These are phyloP conservation scores for Ammodytes marinus DNA, from an alignment of 2,113 vertebrate genomes.

Conservation along the genomic window DNA sequence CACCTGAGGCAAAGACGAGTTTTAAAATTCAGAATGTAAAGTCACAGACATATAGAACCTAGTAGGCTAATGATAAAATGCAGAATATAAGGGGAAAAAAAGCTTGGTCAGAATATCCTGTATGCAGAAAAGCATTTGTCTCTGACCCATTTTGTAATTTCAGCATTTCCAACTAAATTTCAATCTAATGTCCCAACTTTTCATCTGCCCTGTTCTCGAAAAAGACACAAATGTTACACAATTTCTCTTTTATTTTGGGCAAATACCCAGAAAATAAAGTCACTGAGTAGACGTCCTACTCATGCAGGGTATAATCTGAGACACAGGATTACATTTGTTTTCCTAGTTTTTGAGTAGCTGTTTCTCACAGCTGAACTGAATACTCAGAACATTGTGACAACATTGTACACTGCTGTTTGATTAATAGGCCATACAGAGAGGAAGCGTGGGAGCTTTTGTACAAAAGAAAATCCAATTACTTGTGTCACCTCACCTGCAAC, in stretches of 20 bases:
- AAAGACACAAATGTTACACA: background rate
- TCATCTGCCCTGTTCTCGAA: background rate
- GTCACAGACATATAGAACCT: constrained; percentile 32
- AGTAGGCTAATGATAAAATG: constrained; percentile 18
- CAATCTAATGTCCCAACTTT: background rate
- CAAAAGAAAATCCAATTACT: constrained; percentile 15
- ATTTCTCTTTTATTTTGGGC: constrained; percentile 10
- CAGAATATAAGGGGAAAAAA: constrained; percentile 17
- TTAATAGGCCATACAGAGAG: constrained; percentile 22
- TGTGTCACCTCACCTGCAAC: constrained; percentile 31
- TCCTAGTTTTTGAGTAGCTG: background rate
- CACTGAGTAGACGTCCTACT: constrained; percentile 23
- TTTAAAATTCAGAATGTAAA: constrained; percentile 52
- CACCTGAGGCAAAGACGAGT: constrained; percentile 47
- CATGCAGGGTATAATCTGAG: constrained; percentile 30
- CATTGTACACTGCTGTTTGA: constrained; percentile 17
- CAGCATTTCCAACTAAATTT: background rate
- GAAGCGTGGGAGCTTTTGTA: background rate
- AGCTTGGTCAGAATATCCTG: constrained; percentile 9
- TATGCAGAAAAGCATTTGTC: background rate
- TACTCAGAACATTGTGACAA: background rate
- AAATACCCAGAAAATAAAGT: constrained; percentile 25
- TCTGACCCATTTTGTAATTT: constrained; percentile 3
- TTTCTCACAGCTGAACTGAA: constrained; percentile 23
- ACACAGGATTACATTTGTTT: constrained; percentile 6